phyloP scores from a whole-genome alignment of 2,888 invertebrate genomes.

The Megastigmus dorsalis region DNA sequence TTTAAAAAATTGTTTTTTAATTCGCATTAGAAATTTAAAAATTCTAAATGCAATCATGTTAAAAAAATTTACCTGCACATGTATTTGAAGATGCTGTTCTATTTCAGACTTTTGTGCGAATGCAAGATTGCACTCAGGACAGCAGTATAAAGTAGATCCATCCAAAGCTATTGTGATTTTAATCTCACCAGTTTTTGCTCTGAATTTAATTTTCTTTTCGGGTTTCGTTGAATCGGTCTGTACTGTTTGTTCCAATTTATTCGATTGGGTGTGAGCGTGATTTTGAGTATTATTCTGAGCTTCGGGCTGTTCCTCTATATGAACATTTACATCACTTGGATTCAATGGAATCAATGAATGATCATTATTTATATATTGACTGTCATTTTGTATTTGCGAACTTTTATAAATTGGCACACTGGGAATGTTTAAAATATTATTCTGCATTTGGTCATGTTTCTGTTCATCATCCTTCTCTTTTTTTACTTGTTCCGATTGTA shows the following conservation, averaged over 20 bases:
- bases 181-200: slow-evolving; percentile 74
- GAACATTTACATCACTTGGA: slow-evolving; percentile 68
- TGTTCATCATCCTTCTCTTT: slow-evolving; percentile 67
- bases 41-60: no score
- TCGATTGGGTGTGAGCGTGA: slow-evolving; percentile 49
- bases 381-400: slow-evolving; percentile 64
- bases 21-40: no score
- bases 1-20: no score
- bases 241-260: slow-evolving; percentile 65
- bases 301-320: slow-evolving; percentile 62
- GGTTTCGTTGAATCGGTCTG: slow-evolving; percentile 65
- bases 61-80: slow-evolving; percentile 65
- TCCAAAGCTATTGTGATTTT: slow-evolving; percentile 71
- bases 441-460: slow-evolving; percentile 66
- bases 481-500: slow-evolving; percentile 68
- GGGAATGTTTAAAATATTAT: slow-evolving; percentile 72
- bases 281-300: slow-evolving; percentile 58
- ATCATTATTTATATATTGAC: slow-evolving; percentile 65
- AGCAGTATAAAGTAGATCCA: slow-evolving; percentile 74
- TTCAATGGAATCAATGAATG: slow-evolving; percentile 67
- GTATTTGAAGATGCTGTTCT: slow-evolving; percentile 73
- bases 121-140: slow-evolving; percentile 75
- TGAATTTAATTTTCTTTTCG: slow-evolving; percentile 71
- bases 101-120: slow-evolving; percentile 74
- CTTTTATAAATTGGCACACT: slow-evolving; percentile 68